Base-by-base conservation (phyloP, 2,888 invertebrate species). In the Dusona sp. region DNA sequence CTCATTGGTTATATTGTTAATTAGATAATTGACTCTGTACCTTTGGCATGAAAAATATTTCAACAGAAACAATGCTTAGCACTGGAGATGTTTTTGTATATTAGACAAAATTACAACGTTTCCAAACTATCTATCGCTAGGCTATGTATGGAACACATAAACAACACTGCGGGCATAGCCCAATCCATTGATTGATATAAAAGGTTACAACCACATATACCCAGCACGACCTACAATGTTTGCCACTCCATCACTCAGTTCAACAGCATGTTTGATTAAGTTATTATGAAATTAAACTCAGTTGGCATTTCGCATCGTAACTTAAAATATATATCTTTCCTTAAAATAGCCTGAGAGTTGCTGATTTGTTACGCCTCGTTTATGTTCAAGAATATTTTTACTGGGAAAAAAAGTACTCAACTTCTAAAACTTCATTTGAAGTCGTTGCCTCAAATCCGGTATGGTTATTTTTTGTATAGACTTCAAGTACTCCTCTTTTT, bases 231-330 rank as follows among this genome's bases (percentile, higher is more conserved):
- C 29, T 16, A 16, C 13, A 61, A 61, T 29, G 16, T 61, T 48
- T 16, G 61, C 61, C 25, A 61, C 29, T 61, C 29, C 29, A 29
- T 61, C 29, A 61, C n/a, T 29, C 29, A 29, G 61, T 61, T 3
- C 29, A 6, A 29, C 6, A 16, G 61, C 29, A 29, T 16, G n/a
- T 29, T 6, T 29, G 29, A 61, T 61, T 16, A 7, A 29, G 29
- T 61, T 61, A 38, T 67, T 67, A 38, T 67, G 36, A 13, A 67
- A 38, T 67, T n/a, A 11, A n/a, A 67, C n/a, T n/a, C 38, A 22
- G 3, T 9, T n/a, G n/a, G n/a, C n/a, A 38, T 67, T 67, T n/a
- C n/a, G n/a, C 11, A 2, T 38, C 22, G 3, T 22, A n/a, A 67
- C 13, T 16, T 33, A 61, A 61, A 61, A 61, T 0, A 11, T 61